phyloP scores from a whole-genome alignment of 2,888 invertebrate species.

The Steinernema hermaphroditum region DNA sequence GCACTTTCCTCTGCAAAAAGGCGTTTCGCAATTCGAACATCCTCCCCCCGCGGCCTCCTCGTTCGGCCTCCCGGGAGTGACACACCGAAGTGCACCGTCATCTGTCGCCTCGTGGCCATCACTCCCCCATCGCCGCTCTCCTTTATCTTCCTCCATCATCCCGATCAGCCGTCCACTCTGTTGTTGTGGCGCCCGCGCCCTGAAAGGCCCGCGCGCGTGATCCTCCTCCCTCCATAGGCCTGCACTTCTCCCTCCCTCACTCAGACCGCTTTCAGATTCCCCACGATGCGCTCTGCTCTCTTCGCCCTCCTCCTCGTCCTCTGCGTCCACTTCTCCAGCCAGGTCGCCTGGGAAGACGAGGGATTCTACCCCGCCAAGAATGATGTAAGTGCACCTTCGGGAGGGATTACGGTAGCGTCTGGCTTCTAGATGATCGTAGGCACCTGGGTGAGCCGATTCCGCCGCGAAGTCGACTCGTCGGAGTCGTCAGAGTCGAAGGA shows the following conservation, averaged over 20 bases:
- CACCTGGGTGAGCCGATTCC: constrained; percentile 5
- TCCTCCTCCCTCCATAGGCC: too few species aligned
- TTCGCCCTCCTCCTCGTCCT: background rate
- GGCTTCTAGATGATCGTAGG: background rate
- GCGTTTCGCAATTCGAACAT: background rate
- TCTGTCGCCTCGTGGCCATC: constrained; percentile 16
- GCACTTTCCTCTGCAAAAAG: background rate
- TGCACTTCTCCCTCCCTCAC: too few species aligned
- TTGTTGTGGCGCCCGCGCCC: too few species aligned
- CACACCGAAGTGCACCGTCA: constrained; percentile 20
- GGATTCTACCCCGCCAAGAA: constrained; percentile 23
- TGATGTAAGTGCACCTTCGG: background rate
- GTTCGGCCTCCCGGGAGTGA: constrained; percentile 3
- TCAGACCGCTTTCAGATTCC: constrained; percentile 8
- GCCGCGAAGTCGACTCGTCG: background rate
- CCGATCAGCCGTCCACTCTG: too few species aligned
- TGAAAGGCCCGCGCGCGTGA: too few species aligned
- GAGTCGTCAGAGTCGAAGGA: background rate
- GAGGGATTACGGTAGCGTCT: background rate
- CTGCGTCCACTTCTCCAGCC: background rate
- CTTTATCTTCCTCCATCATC: background rate
- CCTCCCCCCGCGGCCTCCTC: background rate
- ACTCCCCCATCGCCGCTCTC: background rate
- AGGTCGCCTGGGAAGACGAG: background rate
- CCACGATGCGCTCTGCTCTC: background rate